Conservation (phyloP, 2,113 vertebrate species). For the Myotis davidii region DNA sequence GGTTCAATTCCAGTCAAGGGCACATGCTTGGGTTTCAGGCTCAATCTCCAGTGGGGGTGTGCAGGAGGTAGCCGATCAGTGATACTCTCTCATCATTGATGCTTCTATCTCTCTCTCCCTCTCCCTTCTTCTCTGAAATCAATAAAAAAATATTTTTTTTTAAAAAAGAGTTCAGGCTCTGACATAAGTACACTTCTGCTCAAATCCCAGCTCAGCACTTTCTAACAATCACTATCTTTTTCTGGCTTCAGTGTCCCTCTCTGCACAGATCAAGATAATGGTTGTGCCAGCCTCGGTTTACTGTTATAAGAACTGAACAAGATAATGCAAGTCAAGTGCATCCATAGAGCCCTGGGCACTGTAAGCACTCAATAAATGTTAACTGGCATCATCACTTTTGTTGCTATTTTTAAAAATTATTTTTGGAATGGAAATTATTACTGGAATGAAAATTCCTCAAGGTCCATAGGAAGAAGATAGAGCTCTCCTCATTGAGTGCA, state of each 20-base stretch:
- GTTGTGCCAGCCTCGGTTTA: neutral
- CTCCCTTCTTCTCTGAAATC: neutral
- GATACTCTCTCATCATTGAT: neutral
- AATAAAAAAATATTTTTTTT: neutral
- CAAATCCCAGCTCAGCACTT: neutral
- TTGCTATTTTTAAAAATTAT: neutral
- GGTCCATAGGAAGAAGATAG: neutral
- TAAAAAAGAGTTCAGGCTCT: neutral
- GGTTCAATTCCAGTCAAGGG: neutral
- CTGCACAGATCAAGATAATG: neutral
- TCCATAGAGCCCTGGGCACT: neutral
- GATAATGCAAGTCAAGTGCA: neutral
- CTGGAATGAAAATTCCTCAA: constrained; percentile 7
- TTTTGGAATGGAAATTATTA: neutral
- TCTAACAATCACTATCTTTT: neutral
- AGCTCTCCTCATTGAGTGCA: neutral
- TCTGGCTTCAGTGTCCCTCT: neutral
- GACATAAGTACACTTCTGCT: neutral
- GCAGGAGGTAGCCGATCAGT: neutral
- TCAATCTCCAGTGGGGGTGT: neutral
- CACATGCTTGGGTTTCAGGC: neutral
- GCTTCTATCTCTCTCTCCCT: neutral
- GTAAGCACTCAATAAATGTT: neutral
- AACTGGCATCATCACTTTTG: neutral
- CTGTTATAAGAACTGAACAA: neutral